Evolutionary conservation across 2,888 invertebrate genomes (phyloP).

Genomic region (Meiosimyza platycephala): DNA sequence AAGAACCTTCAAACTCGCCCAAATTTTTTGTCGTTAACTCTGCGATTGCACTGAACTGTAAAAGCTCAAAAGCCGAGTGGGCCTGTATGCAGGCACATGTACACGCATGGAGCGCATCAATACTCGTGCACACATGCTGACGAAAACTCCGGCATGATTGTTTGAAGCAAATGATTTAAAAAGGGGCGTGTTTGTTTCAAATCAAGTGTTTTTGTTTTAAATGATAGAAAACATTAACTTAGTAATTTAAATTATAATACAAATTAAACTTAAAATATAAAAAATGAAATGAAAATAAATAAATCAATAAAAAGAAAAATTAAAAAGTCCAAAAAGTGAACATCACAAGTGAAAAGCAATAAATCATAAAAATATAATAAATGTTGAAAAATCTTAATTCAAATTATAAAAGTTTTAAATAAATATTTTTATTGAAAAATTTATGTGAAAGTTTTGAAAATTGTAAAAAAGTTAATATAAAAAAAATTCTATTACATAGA

Average conservation of each 20-base stretch:
- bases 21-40: background rate
- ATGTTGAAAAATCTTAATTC: background rate
- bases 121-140: background rate
- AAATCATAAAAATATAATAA: background rate
- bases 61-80: conserved; percentile 30
- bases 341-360: background rate
- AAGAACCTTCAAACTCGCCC: background rate
- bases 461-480: too few relatives aligned
- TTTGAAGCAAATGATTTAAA: background rate
- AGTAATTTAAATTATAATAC: background rate
- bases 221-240: too few relatives aligned
- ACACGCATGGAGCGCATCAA: too few relatives aligned
- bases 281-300: background rate
- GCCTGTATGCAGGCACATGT: too few relatives aligned
- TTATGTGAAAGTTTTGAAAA: too few relatives aligned
- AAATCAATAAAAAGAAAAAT: background rate
- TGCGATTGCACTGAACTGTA: conserved; percentile 15
- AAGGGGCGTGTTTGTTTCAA: conserved; percentile 25
- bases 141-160: conserved; percentile 15
- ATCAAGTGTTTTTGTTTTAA: background rate
- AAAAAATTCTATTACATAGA: background rate
- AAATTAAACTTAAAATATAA: background rate
- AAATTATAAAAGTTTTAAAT: too few relatives aligned
- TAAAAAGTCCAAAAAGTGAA: background rate
- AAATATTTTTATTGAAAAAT: too few relatives aligned